Base-by-base conservation (phyloP, 2,113 vertebrate species). In the Myrmophylax atrothorax region DNA sequence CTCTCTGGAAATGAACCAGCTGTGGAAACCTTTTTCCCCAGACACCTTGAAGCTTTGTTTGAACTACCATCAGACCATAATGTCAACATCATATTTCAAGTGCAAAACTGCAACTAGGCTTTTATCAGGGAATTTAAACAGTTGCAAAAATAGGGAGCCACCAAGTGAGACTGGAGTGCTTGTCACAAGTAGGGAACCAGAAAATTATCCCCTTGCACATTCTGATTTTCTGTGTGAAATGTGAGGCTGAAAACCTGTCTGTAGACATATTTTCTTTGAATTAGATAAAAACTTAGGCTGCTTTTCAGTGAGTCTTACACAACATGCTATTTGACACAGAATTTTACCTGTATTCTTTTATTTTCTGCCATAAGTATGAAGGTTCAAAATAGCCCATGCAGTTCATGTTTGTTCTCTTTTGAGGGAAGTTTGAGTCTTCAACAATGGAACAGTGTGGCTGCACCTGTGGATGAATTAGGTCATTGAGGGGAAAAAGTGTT, bases 401-500 rank as follows among this genome's bases (percentile, higher is more conserved):
- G 37, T 62, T 87, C 9, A n/a, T 6, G 0, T 77, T 87, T 89
- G 9, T 18, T 83, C 22, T 78, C 7, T 69, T 93, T 35, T 38
- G 8, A 16, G 66, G 16, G 24, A 79, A 91, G 69, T 37, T 44
- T 11, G 73, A 58, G 22, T 22, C 20, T 50, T 18, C 26, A 67
- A 37, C 20, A 83, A 73, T 18, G 25, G 16, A 72, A 56, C 5
- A 40, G 31, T 22, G 4, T 63, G 63, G 7, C 12, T 69, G 18
- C n/a, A 73, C 24, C 40, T 62, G 18, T 50, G 35, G 40, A 33
- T 62, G 15, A 72, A 58, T 52, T 22, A 89, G 31, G 17, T 5
- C 14, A 33, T 1, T 18, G 35, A 5, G 35, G 3, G 10, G 44
- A 35, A 26, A 55, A 62, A 33, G 8, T 0, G 4, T 20, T 15